Conservation (phyloP, 2,113 vertebrate species). For the Bettongia penicillata region DNA sequence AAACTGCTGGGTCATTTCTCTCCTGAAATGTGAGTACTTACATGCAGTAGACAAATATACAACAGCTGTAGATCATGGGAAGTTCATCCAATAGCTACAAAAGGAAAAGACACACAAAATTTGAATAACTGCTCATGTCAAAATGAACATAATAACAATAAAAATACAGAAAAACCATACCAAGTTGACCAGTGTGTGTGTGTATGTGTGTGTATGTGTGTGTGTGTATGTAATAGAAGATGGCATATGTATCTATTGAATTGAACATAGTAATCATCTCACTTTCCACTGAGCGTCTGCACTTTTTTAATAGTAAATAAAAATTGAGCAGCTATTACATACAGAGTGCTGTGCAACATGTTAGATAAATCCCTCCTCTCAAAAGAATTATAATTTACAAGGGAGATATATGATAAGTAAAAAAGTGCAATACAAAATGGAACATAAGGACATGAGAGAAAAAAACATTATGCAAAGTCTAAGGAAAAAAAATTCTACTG, state of each 20-base stretch:
- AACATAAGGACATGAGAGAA: background rate
- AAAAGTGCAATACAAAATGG: background rate
- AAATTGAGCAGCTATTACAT: background rate
- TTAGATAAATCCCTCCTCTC: background rate
- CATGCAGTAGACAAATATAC: conserved; percentile 98
- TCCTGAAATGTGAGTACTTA: conserved; percentile 86
- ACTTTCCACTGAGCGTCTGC: background rate
- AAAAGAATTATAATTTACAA: background rate
- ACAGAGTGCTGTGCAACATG: background rate
- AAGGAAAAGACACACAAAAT: conserved; percentile 72
- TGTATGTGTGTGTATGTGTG: background rate
- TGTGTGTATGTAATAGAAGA: background rate
- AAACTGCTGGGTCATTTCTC: conserved; percentile 2
- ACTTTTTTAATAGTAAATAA: background rate
- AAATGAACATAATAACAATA: conserved; percentile 12
- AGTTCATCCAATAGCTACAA: conserved; percentile 96
- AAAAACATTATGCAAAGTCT: background rate
- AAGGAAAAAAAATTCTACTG: background rate
- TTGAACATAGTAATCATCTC: background rate
- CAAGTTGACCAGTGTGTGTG: background rate
- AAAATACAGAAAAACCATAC: background rate
- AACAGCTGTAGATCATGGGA: conserved; percentile 99
- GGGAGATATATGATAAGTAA: background rate
- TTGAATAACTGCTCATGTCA: conserved; percentile 45
- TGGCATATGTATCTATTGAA: background rate